Conservation (phyloP, 2,113 vertebrate genomes). For the Hydrochoerus hydrochaeris region DNA sequence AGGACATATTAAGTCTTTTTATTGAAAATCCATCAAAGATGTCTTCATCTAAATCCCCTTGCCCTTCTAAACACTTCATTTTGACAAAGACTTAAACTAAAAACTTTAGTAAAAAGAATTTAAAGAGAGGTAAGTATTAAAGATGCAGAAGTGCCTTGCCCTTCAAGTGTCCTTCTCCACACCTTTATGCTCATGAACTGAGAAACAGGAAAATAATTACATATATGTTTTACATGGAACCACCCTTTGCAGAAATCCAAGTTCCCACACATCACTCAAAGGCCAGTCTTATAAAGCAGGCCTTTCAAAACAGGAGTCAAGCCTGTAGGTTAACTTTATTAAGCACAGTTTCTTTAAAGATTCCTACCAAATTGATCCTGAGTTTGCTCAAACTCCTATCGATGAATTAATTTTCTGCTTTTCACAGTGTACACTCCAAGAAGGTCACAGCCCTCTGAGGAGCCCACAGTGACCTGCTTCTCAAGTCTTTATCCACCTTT, state of each 20-base stretch:
- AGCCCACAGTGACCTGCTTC: background rate
- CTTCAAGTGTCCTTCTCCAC: background rate
- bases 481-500: background rate
- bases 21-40: background rate
- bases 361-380: background rate
- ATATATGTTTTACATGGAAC: background rate
- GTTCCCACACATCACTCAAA: background rate
- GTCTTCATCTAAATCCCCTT: background rate
- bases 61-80: background rate
- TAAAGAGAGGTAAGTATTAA: background rate
- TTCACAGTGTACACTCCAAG: background rate
- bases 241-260: background rate
- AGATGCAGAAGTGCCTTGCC: background rate
- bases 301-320: background rate
- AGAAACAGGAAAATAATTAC: background rate
- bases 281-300: background rate
- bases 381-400: background rate
- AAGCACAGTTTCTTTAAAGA: background rate
- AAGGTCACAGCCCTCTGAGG: background rate
- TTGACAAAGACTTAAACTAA: background rate
- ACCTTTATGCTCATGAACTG: background rate
- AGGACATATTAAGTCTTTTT: background rate
- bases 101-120: background rate
- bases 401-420: background rate
- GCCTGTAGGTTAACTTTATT: background rate